Evolutionary conservation across 64 coral and sea anemone genomes (phyloP).

Genomic region (Montipora efflorescens): DNA sequence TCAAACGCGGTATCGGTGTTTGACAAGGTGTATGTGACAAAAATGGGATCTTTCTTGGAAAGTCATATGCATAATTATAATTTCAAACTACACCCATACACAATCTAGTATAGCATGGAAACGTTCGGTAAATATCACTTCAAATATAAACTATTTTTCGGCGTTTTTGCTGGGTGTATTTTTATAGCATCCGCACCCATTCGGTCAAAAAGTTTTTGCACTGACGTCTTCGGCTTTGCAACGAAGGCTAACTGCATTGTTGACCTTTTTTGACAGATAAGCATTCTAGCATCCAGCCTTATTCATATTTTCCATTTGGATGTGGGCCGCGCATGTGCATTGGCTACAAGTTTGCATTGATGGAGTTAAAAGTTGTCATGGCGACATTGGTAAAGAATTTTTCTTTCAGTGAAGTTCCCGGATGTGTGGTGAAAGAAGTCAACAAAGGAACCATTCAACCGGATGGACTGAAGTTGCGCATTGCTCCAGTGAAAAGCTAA

Average conservation of each 20-base stretch:
- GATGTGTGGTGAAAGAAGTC: constrained; percentile 13
- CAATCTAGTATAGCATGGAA: too few relatives aligned
- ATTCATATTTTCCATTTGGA: constrained; percentile 38
- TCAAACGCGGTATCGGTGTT: too few relatives aligned
- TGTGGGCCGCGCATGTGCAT: constrained; percentile 60
- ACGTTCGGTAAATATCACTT: too few relatives aligned
- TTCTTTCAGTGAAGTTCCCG: constrained; percentile 10
- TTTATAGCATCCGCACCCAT: too few relatives aligned
- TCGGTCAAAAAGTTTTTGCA: too few relatives aligned
- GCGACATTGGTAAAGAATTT: constrained; percentile 10
- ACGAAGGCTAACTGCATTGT: not conserved
- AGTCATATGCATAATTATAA: too few relatives aligned
- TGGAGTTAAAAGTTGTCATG: constrained; percentile 30
- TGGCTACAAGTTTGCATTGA: constrained; percentile 57
- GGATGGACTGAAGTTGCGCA: not conserved
- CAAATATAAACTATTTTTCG: too few relatives aligned
- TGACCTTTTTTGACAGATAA: not conserved
- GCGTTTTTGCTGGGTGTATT: too few relatives aligned
- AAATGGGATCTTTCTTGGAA: too few relatives aligned
- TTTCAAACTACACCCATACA: too few relatives aligned
- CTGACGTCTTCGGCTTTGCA: too few relatives aligned
- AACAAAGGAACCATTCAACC: not conserved
- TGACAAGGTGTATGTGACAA: too few relatives aligned
- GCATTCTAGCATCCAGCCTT: not conserved
- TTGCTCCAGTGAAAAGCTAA: not conserved